Conservation (phyloP, 2,888 invertebrate species). For the Branchipolynoe longqiensis region DNA sequence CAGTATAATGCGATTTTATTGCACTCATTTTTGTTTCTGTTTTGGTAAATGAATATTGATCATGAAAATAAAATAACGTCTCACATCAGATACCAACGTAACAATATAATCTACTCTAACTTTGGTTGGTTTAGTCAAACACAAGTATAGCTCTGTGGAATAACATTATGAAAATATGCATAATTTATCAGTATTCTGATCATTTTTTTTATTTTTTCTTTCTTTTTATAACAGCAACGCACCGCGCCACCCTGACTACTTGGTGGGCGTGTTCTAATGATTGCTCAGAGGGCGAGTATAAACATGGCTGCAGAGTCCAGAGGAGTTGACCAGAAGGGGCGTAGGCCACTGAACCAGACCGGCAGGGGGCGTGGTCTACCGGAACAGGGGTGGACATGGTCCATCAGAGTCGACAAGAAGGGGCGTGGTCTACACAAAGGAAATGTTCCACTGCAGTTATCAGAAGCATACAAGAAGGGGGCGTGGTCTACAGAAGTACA, state of each 20-base stretch:
- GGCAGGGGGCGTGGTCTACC: too few species aligned
- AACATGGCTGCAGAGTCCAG: background rate
- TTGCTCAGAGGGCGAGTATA: background rate
- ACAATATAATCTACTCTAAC: background rate
- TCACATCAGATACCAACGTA: background rate
- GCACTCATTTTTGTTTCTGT: constrained; percentile 5
- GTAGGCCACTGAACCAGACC: too few species aligned
- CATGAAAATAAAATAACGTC: background rate
- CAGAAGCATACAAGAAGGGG: too few species aligned
- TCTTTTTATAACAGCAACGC: constrained; percentile 2
- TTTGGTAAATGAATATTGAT: background rate
- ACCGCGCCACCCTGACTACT: background rate
- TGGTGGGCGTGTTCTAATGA: background rate
- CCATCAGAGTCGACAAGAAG: too few species aligned
- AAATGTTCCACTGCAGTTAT: too few species aligned
- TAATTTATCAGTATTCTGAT: background rate
- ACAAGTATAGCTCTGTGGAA: background rate
- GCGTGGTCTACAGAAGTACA: too few species aligned
- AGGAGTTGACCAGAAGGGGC: background rate
- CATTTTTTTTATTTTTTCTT: background rate
- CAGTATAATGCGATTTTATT: constrained; percentile 43
- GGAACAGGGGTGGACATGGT: too few species aligned
- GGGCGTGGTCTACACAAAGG: too few species aligned
- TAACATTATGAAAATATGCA: constrained; percentile 41
- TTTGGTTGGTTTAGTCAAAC: background rate